phyloP scores from a whole-genome alignment of 64 coral and sea anemone species.

The Montipora capricornis region DNA sequence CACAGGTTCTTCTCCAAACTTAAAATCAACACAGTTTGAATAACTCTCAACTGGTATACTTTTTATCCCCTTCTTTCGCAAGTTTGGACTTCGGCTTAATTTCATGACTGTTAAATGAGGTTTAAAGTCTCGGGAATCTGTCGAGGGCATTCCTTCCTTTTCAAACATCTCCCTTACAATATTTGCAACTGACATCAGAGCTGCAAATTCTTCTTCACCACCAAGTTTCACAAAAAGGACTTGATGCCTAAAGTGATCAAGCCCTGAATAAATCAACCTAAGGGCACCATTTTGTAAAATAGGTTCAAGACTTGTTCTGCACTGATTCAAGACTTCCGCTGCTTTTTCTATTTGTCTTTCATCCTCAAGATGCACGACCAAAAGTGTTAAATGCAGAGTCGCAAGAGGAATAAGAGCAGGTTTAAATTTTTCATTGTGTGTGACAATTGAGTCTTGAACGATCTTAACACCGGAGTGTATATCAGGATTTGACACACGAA shows the following conservation, averaged over 20 bases:
- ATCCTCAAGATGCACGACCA: constrained; percentile 88
- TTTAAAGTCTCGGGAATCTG: constrained; percentile 73
- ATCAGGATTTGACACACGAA: constrained; percentile 83
- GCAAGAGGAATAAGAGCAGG: constrained; percentile 80
- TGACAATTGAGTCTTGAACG: constrained; percentile 78
- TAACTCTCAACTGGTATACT: constrained; percentile 89
- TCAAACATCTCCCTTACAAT: constrained; percentile 65
- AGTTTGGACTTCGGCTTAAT: constrained; percentile 71
- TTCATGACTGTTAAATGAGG: constrained; percentile 96
- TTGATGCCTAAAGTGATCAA: constrained; percentile 89
- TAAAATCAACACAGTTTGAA: constrained; percentile 53
- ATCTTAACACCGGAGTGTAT: constrained; percentile 76
- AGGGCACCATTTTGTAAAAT: constrained; percentile 24
- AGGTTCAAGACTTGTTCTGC: constrained; percentile 40
- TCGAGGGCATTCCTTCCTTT: constrained; percentile 76
- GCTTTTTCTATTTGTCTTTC: constrained; percentile 70
- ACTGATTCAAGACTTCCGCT: constrained; percentile 53
- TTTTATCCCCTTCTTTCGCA: constrained; percentile 76
- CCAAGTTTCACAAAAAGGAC: constrained; percentile 88
- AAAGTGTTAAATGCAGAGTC: constrained; percentile 88
- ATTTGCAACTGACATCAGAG: constrained; percentile 61
- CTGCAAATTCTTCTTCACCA: constrained; percentile 44
- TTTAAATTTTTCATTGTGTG: constrained; percentile 68
- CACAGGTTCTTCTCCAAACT: constrained; percentile 84
- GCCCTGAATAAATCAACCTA: constrained; percentile 74